These are phyloP conservation scores for Synanthedon andrenaeformis DNA, from an alignment of 2,888 invertebrate species.

Conservation along the genomic window DNA sequence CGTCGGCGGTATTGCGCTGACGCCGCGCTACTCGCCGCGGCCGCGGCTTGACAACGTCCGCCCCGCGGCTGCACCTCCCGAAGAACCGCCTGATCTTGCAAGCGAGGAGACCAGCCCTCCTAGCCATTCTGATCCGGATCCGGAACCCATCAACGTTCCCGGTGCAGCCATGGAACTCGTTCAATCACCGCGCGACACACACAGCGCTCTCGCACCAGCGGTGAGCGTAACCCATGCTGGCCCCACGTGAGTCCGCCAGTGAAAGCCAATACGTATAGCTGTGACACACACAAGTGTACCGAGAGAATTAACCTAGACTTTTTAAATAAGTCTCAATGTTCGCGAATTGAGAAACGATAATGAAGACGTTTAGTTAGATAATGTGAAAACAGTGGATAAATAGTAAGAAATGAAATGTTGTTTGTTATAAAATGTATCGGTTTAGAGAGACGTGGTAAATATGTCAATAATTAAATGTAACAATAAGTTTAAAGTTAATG, in stretches of 20 bases:
- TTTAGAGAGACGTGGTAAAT: conserved; percentile 41
- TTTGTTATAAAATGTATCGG: conserved; percentile 49
- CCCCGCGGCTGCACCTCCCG: conserved; percentile 60
- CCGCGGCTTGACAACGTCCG: conserved; percentile 58
- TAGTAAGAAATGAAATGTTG: conserved; percentile 53
- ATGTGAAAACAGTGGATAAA: conserved; percentile 56
- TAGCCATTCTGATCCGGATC: conserved; percentile 3
- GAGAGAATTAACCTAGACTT: conserved; percentile 28
- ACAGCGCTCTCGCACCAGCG: conserved; percentile 4
- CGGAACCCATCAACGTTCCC: conserved; percentile 9
- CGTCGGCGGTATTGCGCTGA: conserved; percentile 66
- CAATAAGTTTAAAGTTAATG: not conserved
- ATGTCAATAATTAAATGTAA: conserved; percentile 30
- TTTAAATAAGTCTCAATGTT: conserved; percentile 20
- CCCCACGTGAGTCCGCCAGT: conserved; percentile 24
- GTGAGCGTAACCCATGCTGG: conserved; percentile 4
- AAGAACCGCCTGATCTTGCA: conserved; percentile 38
- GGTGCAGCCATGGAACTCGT: conserved; percentile 6
- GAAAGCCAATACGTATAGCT: conserved; percentile 7
- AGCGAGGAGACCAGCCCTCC: not conserved
- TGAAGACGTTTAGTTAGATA: conserved; percentile 48
- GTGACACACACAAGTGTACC: conserved; percentile 30
- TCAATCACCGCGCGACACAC: conserved; percentile 12
- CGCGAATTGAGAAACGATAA: conserved; percentile 34
- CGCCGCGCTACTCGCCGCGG: conserved; percentile 65